phyloP scores from a whole-genome alignment of 2,888 invertebrate genomes.

The Clunio marinus region DNA sequence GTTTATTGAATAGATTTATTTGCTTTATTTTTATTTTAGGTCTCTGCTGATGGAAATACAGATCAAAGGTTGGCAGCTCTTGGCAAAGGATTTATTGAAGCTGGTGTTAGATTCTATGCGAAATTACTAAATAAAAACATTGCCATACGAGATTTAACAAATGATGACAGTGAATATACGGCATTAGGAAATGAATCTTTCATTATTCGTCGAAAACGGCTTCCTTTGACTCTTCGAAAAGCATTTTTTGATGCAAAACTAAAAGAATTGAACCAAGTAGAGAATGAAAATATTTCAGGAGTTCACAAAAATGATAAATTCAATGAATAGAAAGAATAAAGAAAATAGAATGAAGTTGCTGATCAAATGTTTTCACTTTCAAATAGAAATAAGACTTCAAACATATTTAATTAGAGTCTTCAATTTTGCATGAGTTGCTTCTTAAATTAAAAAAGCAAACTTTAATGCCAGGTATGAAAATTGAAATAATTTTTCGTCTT shows the following conservation, averaged over 20 bases:
- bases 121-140: conserved; percentile 69
- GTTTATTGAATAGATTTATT: background rate
- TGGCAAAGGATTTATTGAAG: conserved; percentile 60
- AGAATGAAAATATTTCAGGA: background rate
- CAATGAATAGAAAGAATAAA: background rate
- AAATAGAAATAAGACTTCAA: too few species aligned
- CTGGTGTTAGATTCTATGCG: conserved; percentile 72
- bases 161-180: conserved; percentile 61
- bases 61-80: conserved; percentile 60
- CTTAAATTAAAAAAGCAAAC: too few species aligned
- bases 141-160: conserved; percentile 62
- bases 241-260: conserved; percentile 59
- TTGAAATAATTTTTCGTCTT: too few species aligned
- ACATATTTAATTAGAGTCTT: too few species aligned
- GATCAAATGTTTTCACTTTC: background rate
- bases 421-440: too few species aligned
- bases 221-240: conserved; percentile 64
- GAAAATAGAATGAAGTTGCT: background rate
- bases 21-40: background rate
- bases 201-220: conserved; percentile 60
- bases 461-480: too few species aligned
- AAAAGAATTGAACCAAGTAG: conserved; percentile 46
- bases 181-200: conserved; percentile 66
- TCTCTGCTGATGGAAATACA: conserved; percentile 56
- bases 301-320: background rate